phyloP scores from a whole-genome alignment of 2,113 vertebrate genomes.

The Pseudorasbora parva region DNA sequence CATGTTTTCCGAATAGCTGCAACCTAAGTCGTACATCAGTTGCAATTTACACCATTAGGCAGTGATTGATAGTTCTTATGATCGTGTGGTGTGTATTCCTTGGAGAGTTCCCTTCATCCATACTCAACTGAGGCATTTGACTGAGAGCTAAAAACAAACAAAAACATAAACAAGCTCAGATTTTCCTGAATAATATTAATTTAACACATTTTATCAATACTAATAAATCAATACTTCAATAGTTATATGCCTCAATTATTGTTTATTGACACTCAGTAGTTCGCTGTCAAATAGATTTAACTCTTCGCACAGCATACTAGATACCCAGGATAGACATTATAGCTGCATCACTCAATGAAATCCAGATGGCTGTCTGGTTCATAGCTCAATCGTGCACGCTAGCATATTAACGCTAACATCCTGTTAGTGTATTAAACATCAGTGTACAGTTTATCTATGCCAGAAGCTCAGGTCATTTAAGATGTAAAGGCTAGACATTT shows the following conservation, averaged over 20 bases:
- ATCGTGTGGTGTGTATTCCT: conserved; percentile 2
- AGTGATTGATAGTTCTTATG: not conserved
- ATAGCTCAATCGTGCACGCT: conserved; percentile 6
- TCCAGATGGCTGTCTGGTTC: conserved; percentile 46
- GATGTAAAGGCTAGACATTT: not conserved
- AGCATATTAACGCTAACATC: conserved; percentile 16
- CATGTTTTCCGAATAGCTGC: not conserved
- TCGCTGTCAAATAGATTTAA: conserved; percentile 15
- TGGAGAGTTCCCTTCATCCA: not conserved
- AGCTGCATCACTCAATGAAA: conserved; percentile 45
- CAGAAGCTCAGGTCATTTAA: not conserved
- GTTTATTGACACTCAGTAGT: conserved; percentile 2
- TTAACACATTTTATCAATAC: not conserved
- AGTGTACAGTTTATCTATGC: not conserved
- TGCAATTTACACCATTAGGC: not conserved
- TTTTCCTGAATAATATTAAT: too few species aligned
- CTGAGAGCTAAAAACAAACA: not conserved
- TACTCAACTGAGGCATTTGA: not conserved
- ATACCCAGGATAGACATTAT: conserved; percentile 48
- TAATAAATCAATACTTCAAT: not conserved
- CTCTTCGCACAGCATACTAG: conserved; percentile 7
- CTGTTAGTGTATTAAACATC: not conserved
- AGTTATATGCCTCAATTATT: not conserved
- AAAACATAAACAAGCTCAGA: not conserved
- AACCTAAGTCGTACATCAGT: not conserved